Conservation (phyloP, 1,140 invertebrate genomes). For the Alviniconcha marisindica region DNA sequence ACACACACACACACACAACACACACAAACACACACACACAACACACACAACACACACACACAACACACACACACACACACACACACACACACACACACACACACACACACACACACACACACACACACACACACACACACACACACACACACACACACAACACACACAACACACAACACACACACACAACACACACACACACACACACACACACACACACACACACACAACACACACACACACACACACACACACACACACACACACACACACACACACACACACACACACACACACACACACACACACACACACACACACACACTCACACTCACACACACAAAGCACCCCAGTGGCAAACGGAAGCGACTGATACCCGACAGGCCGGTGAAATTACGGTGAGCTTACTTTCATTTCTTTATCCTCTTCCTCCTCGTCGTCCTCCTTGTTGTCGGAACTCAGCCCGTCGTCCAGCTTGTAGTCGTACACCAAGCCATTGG, state of each 20-base stretch:
- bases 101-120: too few relatives aligned
- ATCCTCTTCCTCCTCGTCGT: slow-evolving; percentile 52
- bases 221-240: background rate
- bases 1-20: too few relatives aligned
- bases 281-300: background rate
- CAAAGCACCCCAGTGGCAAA: too few relatives aligned
- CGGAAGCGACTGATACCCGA: too few relatives aligned
- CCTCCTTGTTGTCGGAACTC: slow-evolving; percentile 62
- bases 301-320: background rate
- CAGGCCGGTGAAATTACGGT: too few relatives aligned
- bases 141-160: background rate
- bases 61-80: too few relatives aligned
- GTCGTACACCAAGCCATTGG: slow-evolving; percentile 83
- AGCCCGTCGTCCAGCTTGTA: slow-evolving; percentile 80
- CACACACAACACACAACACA: background rate
- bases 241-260: background rate
- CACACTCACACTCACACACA: background rate
- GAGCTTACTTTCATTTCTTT: too few relatives aligned
- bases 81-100: too few relatives aligned
- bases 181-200: too few relatives aligned
- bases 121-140: too few relatives aligned
- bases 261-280: background rate
- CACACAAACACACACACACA: too few relatives aligned
- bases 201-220: background rate
- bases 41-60: too few relatives aligned